Evolutionary conservation across 2,113 vertebrate genomes (phyloP).

Genomic region (Gopherus flavomarginatus): DNA sequence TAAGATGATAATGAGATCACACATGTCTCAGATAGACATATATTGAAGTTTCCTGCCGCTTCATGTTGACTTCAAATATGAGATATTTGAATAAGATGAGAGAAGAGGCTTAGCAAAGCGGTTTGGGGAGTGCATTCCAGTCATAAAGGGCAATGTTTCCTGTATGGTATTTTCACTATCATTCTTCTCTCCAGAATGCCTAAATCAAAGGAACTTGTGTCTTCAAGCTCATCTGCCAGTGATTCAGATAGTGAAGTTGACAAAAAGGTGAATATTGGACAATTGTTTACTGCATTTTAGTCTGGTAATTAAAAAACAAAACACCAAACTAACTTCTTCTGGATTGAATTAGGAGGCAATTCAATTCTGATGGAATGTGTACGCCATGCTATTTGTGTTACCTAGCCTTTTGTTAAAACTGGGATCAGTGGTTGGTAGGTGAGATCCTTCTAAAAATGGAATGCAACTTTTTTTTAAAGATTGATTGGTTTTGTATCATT

Average conservation of each 20-base stretch:
- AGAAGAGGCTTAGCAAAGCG: not conserved
- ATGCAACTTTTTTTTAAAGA: not conserved
- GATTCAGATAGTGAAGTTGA: conserved; percentile 97
- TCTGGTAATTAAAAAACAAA: not conserved
- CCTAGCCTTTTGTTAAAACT: not conserved
- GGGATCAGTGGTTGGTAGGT: not conserved
- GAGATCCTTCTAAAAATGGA: not conserved
- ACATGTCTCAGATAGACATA: accelerated
- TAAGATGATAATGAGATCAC: not conserved
- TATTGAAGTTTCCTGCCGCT: not conserved
- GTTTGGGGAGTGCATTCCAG: conserved; percentile 1
- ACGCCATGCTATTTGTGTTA: not conserved
- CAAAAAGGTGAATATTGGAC: conserved; percentile 86
- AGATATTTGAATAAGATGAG: not conserved
- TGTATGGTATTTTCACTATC: conserved; percentile 11
- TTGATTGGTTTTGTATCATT: not conserved
- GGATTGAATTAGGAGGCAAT: not conserved
- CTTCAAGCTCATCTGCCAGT: conserved; percentile 92
- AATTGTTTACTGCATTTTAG: not conserved
- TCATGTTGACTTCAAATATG: not conserved
- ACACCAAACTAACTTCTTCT: not conserved
- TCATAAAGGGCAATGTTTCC: not conserved
- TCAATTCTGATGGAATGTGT: not conserved
- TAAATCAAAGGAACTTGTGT: conserved; percentile 96
- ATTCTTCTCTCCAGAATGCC: conserved; percentile 89